These are phyloP conservation scores for Heliconius charithonia DNA, from an alignment of 2,888 invertebrate species.

Conservation along the genomic window DNA sequence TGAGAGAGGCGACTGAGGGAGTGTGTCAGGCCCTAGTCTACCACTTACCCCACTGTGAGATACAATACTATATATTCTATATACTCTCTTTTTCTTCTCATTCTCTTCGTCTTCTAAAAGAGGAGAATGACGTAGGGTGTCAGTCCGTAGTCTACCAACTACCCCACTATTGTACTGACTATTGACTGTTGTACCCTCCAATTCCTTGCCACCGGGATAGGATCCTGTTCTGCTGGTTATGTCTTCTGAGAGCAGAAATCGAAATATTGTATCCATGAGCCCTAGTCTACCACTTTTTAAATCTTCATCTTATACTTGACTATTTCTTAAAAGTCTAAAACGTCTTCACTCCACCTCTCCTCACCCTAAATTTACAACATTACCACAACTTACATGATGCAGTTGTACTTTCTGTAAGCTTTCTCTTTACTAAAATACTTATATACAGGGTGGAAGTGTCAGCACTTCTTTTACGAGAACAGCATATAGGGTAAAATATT, in stretches of 20 bases:
- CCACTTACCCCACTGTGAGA: background rate
- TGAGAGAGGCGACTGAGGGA: constrained; percentile 43
- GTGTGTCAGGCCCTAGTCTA: constrained; percentile 50
- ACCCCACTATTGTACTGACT: too few relatives aligned
- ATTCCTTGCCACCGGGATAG: too few relatives aligned
- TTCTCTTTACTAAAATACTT: background rate
- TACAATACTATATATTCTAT: background rate
- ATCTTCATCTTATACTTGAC: too few relatives aligned
- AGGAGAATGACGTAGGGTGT: background rate
- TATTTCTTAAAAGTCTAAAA: background rate
- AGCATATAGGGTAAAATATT: too few relatives aligned
- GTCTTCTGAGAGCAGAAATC: too few relatives aligned
- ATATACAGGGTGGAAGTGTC: background rate
- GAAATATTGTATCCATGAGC: too few relatives aligned
- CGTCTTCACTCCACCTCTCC: background rate
- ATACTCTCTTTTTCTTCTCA: background rate
- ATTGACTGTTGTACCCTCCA: background rate
- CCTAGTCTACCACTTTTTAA: too few relatives aligned
- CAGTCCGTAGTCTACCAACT: background rate
- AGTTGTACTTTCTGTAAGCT: too few relatives aligned
- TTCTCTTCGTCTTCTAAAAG: background rate
- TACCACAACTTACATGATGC: background rate
- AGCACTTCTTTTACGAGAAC: too few relatives aligned
- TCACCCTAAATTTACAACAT: background rate
- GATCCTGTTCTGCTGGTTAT: too few relatives aligned